phyloP scores from a whole-genome alignment of 2,888 invertebrate species.

The Tiliacea aurago region DNA sequence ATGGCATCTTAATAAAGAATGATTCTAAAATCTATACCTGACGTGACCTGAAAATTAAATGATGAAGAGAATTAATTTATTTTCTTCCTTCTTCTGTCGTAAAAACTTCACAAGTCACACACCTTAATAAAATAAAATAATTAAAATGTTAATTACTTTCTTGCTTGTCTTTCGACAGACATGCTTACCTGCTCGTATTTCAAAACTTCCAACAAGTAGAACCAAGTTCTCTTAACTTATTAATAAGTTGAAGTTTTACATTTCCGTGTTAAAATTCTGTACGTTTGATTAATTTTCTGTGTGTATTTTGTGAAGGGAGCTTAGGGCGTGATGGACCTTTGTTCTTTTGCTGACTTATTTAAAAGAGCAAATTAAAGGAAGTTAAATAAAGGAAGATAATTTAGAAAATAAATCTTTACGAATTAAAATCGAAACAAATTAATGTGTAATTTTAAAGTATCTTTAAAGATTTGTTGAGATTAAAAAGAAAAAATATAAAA shows the following conservation, averaged over 20 bases:
- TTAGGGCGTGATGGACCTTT: not conserved
- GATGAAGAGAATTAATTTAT: conserved; percentile 17
- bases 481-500: too few relatives aligned
- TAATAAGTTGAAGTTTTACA: conserved; percentile 66
- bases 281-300: conserved; percentile 58
- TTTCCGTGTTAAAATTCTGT: conserved; percentile 59
- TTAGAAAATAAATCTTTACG: not conserved
- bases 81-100: not conserved
- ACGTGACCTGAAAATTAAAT: not conserved
- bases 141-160: conserved; percentile 63
- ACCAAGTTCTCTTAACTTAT: conserved; percentile 65
- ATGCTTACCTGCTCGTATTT: conserved; percentile 52
- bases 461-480: not conserved
- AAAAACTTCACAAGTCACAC: conserved; percentile 37
- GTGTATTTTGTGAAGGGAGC: conserved; percentile 29
- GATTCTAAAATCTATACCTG: not conserved
- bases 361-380: not conserved
- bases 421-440: not conserved
- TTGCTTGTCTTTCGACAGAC: conserved; percentile 45
- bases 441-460: not conserved
- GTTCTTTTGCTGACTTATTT: not conserved
- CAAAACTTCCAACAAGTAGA: conserved; percentile 42
- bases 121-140: conserved; percentile 61
- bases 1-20: too few relatives aligned
- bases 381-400: not conserved